Base-by-base conservation (phyloP, 1,140 invertebrate species). In the Heliothis virescens region DNA sequence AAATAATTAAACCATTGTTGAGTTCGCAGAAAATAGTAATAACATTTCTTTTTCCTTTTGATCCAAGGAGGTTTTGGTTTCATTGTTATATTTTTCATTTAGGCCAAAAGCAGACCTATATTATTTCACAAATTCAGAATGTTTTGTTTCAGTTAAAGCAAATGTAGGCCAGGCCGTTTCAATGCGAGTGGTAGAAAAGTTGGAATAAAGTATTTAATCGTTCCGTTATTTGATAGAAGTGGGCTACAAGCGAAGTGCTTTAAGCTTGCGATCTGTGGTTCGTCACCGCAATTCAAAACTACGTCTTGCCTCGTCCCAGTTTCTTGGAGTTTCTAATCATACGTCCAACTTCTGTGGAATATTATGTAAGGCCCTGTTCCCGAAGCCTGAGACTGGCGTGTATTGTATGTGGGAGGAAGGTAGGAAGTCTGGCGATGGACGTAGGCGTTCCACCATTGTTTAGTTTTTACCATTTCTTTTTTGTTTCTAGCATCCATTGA, bases 1-100 rank as follows among this genome's bases (percentile, higher is more conserved):
- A 82, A 82, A 55, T 74, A 55, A 80, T 71, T 52, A 79, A 47
- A 74, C 59, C 67, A 74, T 84, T 82, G 80, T 53, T 57, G 60
- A 65, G 76, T 21, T 52, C 48, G 48, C 48, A 53, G 11, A 52
- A 69, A 52, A 52, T 29, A 52, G 47, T 52, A 69, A 16, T 47
- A 65, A 21, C 16, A 18, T 41, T 53, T 69, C n/a, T 13, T 67
- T 69, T 69, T 69, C 48, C 41, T 52, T 52, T 53, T 26, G 65
- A 50, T 69, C 18, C 18, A 50, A 69, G 47, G 21, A 50, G 50
- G 21, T 10, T 52, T 21, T 50, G 41, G 16, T n/a, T 34, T 34
- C 69, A 16, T 71, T 53, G 12, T 69, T n/a, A 52, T n/a, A 52
- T 69, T 67, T 67, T 67, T 48, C 34, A 18, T 18, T 18, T 26